These are phyloP conservation scores for Monopis laevigella DNA, from an alignment of 2,888 invertebrate species.

Conservation along the genomic window DNA sequence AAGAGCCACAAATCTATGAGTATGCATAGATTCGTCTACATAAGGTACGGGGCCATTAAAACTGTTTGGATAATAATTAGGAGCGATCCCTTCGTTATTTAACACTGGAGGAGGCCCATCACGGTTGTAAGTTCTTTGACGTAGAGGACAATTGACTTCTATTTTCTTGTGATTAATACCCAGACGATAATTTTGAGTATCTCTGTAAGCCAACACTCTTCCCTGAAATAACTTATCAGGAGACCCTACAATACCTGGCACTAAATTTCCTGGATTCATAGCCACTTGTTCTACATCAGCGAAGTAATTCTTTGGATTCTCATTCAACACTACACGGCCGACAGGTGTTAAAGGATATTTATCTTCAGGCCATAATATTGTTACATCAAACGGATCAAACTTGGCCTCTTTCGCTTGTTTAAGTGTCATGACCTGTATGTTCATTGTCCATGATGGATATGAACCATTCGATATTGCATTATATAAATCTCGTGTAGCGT, in stretches of 20 bases:
- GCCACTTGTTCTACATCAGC: constrained; percentile 33
- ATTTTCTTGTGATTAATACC: constrained; percentile 38
- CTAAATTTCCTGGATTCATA: constrained; percentile 38
- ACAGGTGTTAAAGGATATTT: constrained; percentile 34
- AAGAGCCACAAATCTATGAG: constrained; percentile 24
- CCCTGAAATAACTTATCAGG: constrained; percentile 34
- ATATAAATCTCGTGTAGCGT: constrained; percentile 36
- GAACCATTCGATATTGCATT: constrained; percentile 33
- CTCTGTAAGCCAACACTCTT: constrained; percentile 33
- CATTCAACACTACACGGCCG: constrained; percentile 34
- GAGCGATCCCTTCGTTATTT: constrained; percentile 85
- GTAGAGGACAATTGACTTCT: constrained; percentile 34
- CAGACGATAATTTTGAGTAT: constrained; percentile 39
- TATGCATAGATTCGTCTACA: constrained; percentile 42
- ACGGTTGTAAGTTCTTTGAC: constrained; percentile 32
- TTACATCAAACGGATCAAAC: constrained; percentile 44
- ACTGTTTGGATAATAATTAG: constrained; percentile 95
- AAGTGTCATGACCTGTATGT: constrained; percentile 36
- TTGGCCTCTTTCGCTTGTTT: constrained; percentile 29
- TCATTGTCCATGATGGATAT: constrained; percentile 36
- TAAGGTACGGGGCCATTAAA: constrained; percentile 83
- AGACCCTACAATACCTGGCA: constrained; percentile 46
- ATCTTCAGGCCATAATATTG: constrained; percentile 39
- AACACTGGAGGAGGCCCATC: constrained; percentile 71
- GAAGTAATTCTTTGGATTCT: constrained; percentile 36